Evolutionary conservation across 2,888 invertebrate species (phyloP).

Genomic region (Argyresthia goedartella): DNA sequence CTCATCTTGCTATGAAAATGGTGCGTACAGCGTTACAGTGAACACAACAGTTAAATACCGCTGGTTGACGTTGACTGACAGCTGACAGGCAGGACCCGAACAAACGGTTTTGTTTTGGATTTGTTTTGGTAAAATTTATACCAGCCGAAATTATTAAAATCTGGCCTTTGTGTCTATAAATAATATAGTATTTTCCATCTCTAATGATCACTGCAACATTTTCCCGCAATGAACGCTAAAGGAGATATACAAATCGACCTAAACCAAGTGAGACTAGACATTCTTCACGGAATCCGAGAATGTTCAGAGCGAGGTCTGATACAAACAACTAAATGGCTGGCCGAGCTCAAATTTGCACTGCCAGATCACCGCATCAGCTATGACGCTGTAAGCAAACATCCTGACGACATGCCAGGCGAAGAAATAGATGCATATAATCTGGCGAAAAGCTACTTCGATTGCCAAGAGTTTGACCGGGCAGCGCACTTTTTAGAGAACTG

Average conservation of each 20-base stretch:
- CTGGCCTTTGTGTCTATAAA: too few relatives aligned
- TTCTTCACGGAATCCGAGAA: conserved; percentile 65
- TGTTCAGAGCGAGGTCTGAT: conserved; percentile 84
- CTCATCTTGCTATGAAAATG: too few relatives aligned
- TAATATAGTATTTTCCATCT: too few relatives aligned
- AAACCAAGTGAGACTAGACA: conserved; percentile 53
- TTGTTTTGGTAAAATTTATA: too few relatives aligned
- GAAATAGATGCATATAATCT: conserved; percentile 81
- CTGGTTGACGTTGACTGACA: too few relatives aligned
- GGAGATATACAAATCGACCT: conserved; percentile 53
- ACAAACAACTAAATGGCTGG: conserved; percentile 89
- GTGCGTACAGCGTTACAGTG: too few relatives aligned
- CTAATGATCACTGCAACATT: too few relatives aligned
- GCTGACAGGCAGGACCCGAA: too few relatives aligned
- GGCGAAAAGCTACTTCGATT: conserved; percentile 90
- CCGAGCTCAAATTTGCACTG: conserved; percentile 86
- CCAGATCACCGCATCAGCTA: conserved; percentile 73
- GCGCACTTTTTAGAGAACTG: conserved; percentile 84
- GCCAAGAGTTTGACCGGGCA: conserved; percentile 91
- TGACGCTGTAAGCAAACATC: conserved; percentile 55
- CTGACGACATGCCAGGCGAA: conserved; percentile 61
- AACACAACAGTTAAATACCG: too few relatives aligned
- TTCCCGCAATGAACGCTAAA: conserved; percentile 33
- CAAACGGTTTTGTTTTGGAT: too few relatives aligned
- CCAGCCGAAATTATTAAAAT: too few relatives aligned